Evolutionary conservation across 1,140 invertebrate species (phyloP).

Genomic region (Heterodera schachtii): DNA sequence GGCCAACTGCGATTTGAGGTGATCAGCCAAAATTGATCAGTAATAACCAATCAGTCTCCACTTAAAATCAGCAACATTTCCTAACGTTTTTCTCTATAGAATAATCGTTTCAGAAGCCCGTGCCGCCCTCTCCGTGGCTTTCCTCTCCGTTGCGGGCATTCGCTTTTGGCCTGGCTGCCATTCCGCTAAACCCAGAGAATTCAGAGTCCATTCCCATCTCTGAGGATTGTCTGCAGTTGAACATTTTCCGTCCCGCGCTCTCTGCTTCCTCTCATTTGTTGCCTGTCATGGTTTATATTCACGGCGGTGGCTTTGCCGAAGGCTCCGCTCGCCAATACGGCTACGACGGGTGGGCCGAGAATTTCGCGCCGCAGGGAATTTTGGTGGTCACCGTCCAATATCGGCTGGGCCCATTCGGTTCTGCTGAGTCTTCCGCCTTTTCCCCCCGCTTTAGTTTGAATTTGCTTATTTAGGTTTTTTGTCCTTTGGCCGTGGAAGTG

Average conservation of each 20-base stretch:
- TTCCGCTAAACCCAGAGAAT: constrained; percentile 38
- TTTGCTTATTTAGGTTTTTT: constrained; percentile 57
- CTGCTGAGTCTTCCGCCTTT: constrained; percentile 18
- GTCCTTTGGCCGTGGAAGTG: constrained; percentile 71
- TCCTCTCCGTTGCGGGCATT: constrained; percentile 31
- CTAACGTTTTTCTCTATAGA: not conserved
- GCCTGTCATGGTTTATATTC: constrained; percentile 46
- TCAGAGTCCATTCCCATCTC: constrained; percentile 67
- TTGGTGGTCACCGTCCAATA: constrained; percentile 56
- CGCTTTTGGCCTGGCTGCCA: constrained; percentile 42
- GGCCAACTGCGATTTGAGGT: constrained; percentile 22
- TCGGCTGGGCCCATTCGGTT: constrained; percentile 50
- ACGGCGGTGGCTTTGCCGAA: constrained; percentile 46
- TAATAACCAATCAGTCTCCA: not conserved
- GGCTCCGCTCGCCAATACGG: constrained; percentile 31
- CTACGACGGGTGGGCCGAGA: constrained; percentile 44
- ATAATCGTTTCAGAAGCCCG: constrained; percentile 42
- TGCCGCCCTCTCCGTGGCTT: not conserved
- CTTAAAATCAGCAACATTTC: not conserved
- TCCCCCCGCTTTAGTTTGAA: not conserved
- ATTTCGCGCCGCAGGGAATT: constrained; percentile 46
- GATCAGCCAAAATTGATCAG: not conserved
- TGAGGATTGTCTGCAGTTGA: constrained; percentile 94
- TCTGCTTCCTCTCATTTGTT: not conserved
- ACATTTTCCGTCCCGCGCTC: constrained; percentile 82